These are phyloP conservation scores for Percina caprodes DNA, from an alignment of 2,113 vertebrate genomes.

Conservation along the genomic window DNA sequence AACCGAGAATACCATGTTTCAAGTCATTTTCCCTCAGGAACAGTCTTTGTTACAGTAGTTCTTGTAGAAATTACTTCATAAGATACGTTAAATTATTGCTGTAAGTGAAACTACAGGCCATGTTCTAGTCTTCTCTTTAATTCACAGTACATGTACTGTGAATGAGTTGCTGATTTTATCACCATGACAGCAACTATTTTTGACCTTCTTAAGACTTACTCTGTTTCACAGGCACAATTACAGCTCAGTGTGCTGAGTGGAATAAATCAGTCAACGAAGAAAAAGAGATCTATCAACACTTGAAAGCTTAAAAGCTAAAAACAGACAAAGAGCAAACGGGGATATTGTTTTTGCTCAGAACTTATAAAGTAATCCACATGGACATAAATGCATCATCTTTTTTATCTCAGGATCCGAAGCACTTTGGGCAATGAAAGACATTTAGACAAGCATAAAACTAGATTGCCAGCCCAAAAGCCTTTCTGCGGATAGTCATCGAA, in stretches of 20 bases:
- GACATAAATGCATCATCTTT: constrained; percentile 47
- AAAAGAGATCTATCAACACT: constrained; percentile 31
- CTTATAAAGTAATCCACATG: constrained; percentile 42
- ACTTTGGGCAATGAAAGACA: constrained; percentile 32
- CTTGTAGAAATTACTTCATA: constrained; percentile 48
- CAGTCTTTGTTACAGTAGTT: constrained; percentile 16
- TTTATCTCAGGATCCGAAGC: constrained; percentile 44
- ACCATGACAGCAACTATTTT: constrained; percentile 50
- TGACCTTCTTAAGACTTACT: constrained; percentile 51
- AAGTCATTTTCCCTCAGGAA: constrained; percentile 28
- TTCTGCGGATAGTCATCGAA: constrained; percentile 26
- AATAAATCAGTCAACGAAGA: constrained; percentile 59
- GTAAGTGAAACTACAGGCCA: constrained; percentile 31
- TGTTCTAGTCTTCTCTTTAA: constrained; percentile 26
- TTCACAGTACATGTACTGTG: constrained; percentile 25
- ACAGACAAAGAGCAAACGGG: constrained; percentile 40
- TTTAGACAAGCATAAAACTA: constrained; percentile 11
- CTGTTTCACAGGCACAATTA: constrained; percentile 56
- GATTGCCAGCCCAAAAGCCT: constrained; percentile 6
- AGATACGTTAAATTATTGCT: constrained; percentile 24
- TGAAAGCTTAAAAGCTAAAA: constrained; percentile 61
- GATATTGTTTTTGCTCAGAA: constrained; percentile 35
- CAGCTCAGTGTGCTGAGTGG: constrained; percentile 35
- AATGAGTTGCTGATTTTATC: constrained; percentile 45
- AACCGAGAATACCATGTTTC: constrained; percentile 35